Conservation (phyloP, 2,113 vertebrate species). For the Theristicus caerulescens region DNA sequence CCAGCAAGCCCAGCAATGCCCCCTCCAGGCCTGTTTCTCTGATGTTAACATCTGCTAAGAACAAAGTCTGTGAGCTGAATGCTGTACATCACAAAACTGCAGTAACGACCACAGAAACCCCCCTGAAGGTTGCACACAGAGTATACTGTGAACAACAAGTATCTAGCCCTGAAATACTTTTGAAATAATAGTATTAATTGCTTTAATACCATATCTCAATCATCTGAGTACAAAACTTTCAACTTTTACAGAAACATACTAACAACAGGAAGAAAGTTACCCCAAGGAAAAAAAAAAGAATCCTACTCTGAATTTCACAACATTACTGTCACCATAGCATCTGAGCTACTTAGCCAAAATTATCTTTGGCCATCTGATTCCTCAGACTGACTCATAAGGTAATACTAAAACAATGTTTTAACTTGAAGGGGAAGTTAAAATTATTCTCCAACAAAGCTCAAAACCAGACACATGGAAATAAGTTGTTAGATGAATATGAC, state of each 20-base stretch:
- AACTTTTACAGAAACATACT: background rate
- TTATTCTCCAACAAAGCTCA: background rate
- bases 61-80: slow-evolving; percentile 42
- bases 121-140: background rate
- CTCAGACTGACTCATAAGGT: background rate
- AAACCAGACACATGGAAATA: background rate
- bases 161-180: background rate
- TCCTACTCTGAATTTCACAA: background rate
- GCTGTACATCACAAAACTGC: slow-evolving; percentile 21
- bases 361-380: background rate
- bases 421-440: background rate
- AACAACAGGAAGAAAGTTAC: background rate
- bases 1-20: slow-evolving; percentile 86
- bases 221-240: background rate
- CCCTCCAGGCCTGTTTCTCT: slow-evolving; percentile 92
- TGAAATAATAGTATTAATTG: background rate
- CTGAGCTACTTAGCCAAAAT: background rate
- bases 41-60: slow-evolving; percentile 84
- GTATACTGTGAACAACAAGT: background rate
- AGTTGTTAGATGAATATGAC: background rate
- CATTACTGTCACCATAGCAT: background rate
- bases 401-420: background rate
- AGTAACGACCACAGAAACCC: background rate
- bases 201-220: background rate
- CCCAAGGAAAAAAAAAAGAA: background rate